phyloP scores from a whole-genome alignment of 2,113 vertebrate species.

The Abramis brama region DNA sequence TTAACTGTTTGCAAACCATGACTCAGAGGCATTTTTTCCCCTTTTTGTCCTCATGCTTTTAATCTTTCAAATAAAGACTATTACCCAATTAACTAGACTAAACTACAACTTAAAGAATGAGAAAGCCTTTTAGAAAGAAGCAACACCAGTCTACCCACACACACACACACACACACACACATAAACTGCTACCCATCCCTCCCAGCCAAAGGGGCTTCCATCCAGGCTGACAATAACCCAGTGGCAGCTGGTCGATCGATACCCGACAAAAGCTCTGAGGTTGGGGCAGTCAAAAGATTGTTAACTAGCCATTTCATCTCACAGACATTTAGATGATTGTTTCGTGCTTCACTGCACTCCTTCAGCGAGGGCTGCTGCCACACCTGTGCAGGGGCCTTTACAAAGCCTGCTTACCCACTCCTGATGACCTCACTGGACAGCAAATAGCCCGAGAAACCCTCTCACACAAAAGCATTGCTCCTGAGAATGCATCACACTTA shows the following conservation, averaged over 20 bases:
- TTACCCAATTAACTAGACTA: not conserved
- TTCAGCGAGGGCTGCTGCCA: slow-evolving; percentile 70
- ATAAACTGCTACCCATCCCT: slow-evolving; percentile 59
- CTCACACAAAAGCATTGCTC: slow-evolving; percentile 15
- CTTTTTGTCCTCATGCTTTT: not conserved
- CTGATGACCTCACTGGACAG: slow-evolving; percentile 59
- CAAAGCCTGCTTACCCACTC: slow-evolving; percentile 63
- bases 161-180: slow-evolving; percentile 20
- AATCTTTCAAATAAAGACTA: not conserved
- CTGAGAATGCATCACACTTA: slow-evolving; percentile 35
- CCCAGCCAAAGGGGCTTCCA: slow-evolving; percentile 69
- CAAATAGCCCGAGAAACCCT: slow-evolving; percentile 4
- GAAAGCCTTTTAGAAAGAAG: slow-evolving; percentile 16
- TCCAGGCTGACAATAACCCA: slow-evolving; percentile 68
- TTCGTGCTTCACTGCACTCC: slow-evolving; percentile 76
- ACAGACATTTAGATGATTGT: slow-evolving; percentile 84
- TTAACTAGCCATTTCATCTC: slow-evolving; percentile 84
- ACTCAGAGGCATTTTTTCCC: not conserved
- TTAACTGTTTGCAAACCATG: slow-evolving; percentile 8
- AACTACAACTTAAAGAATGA: slow-evolving; percentile 7
- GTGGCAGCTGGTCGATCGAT: slow-evolving; percentile 83
- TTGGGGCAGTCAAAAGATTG: slow-evolving; percentile 84
- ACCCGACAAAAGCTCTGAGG: slow-evolving; percentile 78
- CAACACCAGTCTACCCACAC: slow-evolving; percentile 8
- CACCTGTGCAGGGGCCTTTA: slow-evolving; percentile 77